Evolutionary conservation across 2,888 invertebrate species (phyloP).

Genomic region (Cephus pygmeus): DNA sequence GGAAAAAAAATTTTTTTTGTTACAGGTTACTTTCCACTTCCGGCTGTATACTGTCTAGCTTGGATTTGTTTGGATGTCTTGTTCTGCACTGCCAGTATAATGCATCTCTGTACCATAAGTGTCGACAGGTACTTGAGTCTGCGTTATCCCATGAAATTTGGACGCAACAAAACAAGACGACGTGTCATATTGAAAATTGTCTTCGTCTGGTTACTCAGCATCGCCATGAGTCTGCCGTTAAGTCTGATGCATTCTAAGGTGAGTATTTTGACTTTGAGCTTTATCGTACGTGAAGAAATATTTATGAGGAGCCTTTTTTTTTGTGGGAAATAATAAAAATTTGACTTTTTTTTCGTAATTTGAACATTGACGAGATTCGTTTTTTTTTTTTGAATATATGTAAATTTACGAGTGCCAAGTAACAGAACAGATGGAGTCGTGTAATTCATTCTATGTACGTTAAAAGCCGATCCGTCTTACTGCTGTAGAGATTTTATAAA

Average conservation of each 20-base stretch:
- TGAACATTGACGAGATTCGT: no score
- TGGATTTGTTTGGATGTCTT: conserved; percentile 97
- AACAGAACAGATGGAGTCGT: no score
- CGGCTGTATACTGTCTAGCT: conserved; percentile 87
- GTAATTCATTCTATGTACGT: no score
- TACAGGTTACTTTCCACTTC: conserved; percentile 84
- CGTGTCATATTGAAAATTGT: conserved; percentile 90
- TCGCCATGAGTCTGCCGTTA: conserved; percentile 90
- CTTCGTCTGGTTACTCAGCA: conserved; percentile 93
- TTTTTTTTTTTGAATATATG: no score
- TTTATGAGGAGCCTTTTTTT: no score
- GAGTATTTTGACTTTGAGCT: conserved; percentile 42
- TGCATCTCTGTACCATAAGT: conserved; percentile 97
- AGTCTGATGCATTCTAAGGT: conserved; percentile 91
- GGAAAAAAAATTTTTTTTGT: conserved; percentile 35
- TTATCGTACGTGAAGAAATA: no score
- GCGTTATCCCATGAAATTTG: conserved; percentile 93
- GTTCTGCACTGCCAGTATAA: conserved; percentile 96
- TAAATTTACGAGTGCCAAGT: no score
- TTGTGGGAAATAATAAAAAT: no score
- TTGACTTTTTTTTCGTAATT: no score
- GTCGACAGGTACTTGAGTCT: conserved; percentile 93
- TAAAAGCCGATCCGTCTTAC: no score
- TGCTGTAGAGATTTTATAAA: no score
- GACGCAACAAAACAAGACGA: conserved; percentile 87